phyloP scores from a whole-genome alignment of 2,797 vertebrate species.

The Brachyalestes nurse region DNA sequence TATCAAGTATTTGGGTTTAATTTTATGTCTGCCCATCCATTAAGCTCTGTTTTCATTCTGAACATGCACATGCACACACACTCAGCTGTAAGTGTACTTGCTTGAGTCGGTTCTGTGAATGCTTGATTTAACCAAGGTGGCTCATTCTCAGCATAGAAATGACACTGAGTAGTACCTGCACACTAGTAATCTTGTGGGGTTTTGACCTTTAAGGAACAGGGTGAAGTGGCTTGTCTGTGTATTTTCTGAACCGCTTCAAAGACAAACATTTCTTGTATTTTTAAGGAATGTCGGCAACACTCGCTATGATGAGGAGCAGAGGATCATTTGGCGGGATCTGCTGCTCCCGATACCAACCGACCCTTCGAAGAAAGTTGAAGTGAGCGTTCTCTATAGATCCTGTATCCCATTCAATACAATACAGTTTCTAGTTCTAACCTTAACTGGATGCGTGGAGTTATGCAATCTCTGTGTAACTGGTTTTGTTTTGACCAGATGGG shows the following conservation, averaged over 20 bases:
- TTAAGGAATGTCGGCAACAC: slow-evolving; percentile 56
- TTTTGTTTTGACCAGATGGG: slow-evolving; percentile 67
- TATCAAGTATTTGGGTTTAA: too few relatives aligned
- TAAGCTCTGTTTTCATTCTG: too few relatives aligned
- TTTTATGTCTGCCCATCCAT: too few relatives aligned
- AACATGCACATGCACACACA: too few relatives aligned
- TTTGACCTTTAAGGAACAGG: too few relatives aligned
- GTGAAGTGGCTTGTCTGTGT: neutral
- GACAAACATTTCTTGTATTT: slow-evolving; percentile 8
- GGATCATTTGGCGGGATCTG: slow-evolving; percentile 67
- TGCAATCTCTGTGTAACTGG: neutral
- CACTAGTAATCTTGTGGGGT: too few relatives aligned
- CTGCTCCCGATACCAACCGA: slow-evolving; percentile 72
- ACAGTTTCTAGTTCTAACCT: neutral
- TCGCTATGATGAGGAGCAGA: slow-evolving; percentile 59
- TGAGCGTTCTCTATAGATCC: slow-evolving; percentile 50
- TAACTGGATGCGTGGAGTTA: neutral
- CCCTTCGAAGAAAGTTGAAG: slow-evolving; percentile 69
- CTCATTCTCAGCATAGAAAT: too few relatives aligned
- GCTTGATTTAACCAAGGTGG: too few relatives aligned
- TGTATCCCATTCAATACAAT: neutral
- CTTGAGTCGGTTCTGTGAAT: too few relatives aligned
- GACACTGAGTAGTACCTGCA: too few relatives aligned
- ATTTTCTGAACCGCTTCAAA: neutral
- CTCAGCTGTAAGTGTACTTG: too few relatives aligned